Base-by-base conservation (phyloP, 2,797 vertebrate genomes). In the Parambassis ranga region DNA sequence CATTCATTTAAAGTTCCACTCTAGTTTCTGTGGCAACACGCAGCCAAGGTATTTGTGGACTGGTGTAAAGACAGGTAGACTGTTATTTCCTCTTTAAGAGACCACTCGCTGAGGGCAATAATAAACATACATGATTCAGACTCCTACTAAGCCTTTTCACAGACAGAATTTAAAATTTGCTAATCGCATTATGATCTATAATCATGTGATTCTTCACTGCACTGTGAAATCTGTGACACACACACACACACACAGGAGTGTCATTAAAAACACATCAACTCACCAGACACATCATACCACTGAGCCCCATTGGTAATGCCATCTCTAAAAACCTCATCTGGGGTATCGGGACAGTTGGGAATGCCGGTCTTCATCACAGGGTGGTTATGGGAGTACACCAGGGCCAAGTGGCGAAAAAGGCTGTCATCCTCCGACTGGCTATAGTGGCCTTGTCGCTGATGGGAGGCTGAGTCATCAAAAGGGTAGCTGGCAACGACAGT, bases 401-500 rank as follows among this genome's bases (percentile, higher is more conserved):
- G 91, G 0, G 98, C 96, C 86, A 99, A 77, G 67, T 94, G 89
- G 61, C 77, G 94, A 83, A 99, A 99, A 56, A 98, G 94, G 39
- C 78, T 75, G 39, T 99, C 97, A 3, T 99, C 98, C 1, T 92
- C 92, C 0, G 96, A 93, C 75, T 71, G 91, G 75, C 98, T 99
- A 79, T 99, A 99, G 43, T 83, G 38, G 32, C 94, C 94, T 36
- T 85, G 71, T 5, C 0, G 2, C 22, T 52, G 5, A 52, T 98
- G 98, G 0, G 31, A 41, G 28, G 83, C 79, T 3, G 96, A 96
- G 88, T 99, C 96, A 42, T 99, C 98, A 7, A 94, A 99, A 9
- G 98, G 98, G 79, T 98, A 99, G 87, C 97, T 99, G 76, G 98
- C 97, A 47, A 99, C 97, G 70, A 98, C 95, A 0, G 95, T 94